Base-by-base conservation (phyloP, 2,888 invertebrate genomes). In the Onthophagus sagittarius region DNA sequence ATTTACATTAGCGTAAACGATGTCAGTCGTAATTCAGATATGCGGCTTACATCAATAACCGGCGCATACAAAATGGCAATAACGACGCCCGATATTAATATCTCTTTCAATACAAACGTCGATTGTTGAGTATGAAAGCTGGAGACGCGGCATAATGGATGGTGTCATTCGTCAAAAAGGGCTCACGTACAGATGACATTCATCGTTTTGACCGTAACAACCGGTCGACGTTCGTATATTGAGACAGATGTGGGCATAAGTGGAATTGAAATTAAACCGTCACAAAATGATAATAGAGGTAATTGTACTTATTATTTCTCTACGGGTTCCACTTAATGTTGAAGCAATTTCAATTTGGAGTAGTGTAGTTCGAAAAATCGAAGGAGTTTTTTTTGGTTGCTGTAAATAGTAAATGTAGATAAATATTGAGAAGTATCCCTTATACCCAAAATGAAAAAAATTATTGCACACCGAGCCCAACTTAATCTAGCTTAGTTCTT, bases 241-340 rank as follows among this genome's bases (percentile, higher is more conserved):
- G 67, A 67, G 67, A 67, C 67, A 67, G 67, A 67, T 67, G 67
- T 67, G 67, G 67, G 67, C 32, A 67, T 53, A 53, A 53, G 39
- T 53, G 39, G 39, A 67, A 67, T 15, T 32, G 32, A 15, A 67
- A 67, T 67, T n/a, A 32, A 67, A 15, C 67, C 23, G 67, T 67
- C 67, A 67, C 39, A 69, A 33, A 23, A 23, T 53, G 39, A 9
- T 53, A 53, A 53, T 53, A 53, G 39, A 53, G 39, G 39, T 53
- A 53, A 53, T 53, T 53, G 39, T 53, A 11, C 7, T 9, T 9
- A 53, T 53, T 53, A 53, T 53, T 53, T 9, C 39, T 9, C 23
- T 53, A 53, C 11, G 39, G 39, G 39, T 53, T 9, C 11, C 6
- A 4, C 7, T 53, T 53, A 53, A 4, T 7, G 6, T 53, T 53